Conservation (phyloP, 1,140 invertebrate species). For the Drosophila nebulosa region DNA sequence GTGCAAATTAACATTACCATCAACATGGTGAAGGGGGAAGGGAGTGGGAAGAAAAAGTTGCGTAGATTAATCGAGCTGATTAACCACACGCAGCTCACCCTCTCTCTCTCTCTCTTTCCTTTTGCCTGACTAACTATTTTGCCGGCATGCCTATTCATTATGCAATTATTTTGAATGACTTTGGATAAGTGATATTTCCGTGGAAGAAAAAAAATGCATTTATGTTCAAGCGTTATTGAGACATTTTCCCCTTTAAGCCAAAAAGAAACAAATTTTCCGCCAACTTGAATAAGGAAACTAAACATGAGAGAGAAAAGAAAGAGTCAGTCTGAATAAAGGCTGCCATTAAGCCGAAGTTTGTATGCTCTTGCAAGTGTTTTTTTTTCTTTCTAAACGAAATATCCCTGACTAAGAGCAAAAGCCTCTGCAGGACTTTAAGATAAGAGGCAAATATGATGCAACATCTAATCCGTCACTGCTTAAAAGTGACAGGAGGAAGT, state of each 20-base stretch:
- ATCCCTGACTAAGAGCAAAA: no score
- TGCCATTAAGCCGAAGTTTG: no score
- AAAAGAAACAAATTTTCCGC: not conserved
- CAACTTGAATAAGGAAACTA: not conserved
- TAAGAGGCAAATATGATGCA: no score
- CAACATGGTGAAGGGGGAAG: not conserved
- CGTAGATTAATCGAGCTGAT: constrained; percentile 76
- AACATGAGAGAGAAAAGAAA: no score
- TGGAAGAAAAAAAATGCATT: constrained; percentile 34
- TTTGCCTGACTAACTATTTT: not conserved
- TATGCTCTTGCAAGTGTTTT: no score
- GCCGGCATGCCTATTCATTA: constrained; percentile 61
- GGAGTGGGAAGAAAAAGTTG: constrained; percentile 23
- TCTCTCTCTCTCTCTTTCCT: constrained; percentile 6
- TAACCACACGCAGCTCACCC: constrained; percentile 60
- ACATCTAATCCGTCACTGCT: no score
- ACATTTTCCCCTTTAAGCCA: constrained; percentile 12
- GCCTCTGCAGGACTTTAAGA: no score
- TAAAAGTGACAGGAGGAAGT: no score
- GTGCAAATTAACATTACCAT: constrained; percentile 77
- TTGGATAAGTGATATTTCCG: constrained; percentile 73
- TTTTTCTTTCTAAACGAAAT: no score
- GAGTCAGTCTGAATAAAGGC: no score
- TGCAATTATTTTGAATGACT: constrained; percentile 79
- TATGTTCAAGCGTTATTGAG: constrained; percentile 12